Evolutionary conservation across 92 coral and sea anemone species (phyloP).

Genomic region (Actinernus sp.): DNA sequence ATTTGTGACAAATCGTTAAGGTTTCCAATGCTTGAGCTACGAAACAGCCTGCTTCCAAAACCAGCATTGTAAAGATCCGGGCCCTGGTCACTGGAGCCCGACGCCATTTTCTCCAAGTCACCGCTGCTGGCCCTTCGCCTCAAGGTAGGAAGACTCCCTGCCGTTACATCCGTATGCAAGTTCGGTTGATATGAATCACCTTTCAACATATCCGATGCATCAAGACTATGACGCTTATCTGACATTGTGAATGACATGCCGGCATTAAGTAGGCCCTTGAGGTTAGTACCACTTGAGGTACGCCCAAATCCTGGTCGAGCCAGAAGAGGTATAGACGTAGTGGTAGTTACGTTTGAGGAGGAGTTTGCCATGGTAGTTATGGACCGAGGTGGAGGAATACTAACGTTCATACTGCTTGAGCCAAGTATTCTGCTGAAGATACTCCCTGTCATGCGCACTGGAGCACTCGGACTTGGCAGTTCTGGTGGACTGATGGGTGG

Average conservation of each 20-base stretch:
- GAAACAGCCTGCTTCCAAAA: conserved; percentile 46
- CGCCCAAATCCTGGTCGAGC: conserved; percentile 70
- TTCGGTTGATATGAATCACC: conserved; percentile 9
- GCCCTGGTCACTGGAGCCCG: conserved; percentile 23
- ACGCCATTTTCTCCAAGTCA: conserved; percentile 79
- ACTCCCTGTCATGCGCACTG: conserved; percentile 67
- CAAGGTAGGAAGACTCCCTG: conserved; percentile 71
- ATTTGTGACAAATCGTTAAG: conserved; percentile 78
- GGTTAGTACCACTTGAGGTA: conserved; percentile 90
- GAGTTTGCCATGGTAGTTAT: conserved; percentile 78
- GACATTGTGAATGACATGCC: conserved; percentile 32
- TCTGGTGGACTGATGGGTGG: conserved; percentile 46
- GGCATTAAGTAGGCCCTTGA: conserved; percentile 59
- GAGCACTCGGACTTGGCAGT: conserved; percentile 14
- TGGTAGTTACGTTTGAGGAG: conserved; percentile 58
- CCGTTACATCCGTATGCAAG: conserved; percentile 16
- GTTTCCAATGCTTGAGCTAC: conserved; percentile 92
- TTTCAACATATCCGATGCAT: conserved; percentile 49
- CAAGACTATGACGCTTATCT: conserved; percentile 77
- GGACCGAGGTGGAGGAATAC: conserved; percentile 70
- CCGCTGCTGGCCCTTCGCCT: conserved; percentile 95
- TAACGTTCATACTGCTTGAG: conserved; percentile 63
- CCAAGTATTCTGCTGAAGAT: conserved; percentile 78
- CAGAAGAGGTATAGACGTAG: conserved; percentile 36
- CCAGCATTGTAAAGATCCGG: background rate